Evolutionary conservation across 2,113 vertebrate genomes (phyloP).

Genomic region (Sinocyclocheilus grahami): DNA sequence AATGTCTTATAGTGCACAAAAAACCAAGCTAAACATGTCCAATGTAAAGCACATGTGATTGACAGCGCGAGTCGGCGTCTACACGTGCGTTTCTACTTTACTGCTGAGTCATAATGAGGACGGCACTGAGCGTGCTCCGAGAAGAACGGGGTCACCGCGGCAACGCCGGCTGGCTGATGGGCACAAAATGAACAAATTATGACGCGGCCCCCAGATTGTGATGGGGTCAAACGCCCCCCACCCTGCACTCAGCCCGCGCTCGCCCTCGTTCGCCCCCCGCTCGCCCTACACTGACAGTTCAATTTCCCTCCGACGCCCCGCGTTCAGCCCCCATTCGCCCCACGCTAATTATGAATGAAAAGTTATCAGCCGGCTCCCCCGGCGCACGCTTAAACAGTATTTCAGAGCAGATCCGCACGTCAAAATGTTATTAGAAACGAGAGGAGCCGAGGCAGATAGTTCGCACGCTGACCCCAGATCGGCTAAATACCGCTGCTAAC

Average conservation of each 20-base stretch:
- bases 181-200: constrained; percentile 99
- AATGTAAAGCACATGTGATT: constrained; percentile 80
- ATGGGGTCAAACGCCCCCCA: constrained; percentile 97
- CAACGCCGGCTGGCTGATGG: constrained; percentile 94
- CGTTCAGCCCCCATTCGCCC: constrained; percentile 93
- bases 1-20: not conserved
- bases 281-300: constrained; percentile 96
- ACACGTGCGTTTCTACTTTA: constrained; percentile 90
- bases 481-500: constrained; percentile 84
- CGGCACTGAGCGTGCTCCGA: constrained; percentile 95
- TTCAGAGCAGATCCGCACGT: constrained; percentile 93
- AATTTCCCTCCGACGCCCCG: constrained; percentile 97
- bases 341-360: constrained; percentile 99
- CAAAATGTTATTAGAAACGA: constrained; percentile 97
- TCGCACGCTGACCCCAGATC: constrained; percentile 61
- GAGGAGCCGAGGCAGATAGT: constrained; percentile 77
- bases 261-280: constrained; percentile 85
- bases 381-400: constrained; percentile 79
- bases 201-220: constrained; percentile 97
- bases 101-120: constrained; percentile 99
- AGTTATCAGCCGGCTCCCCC: constrained; percentile 93
- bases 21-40: not conserved
- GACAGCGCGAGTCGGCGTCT: constrained; percentile 91
- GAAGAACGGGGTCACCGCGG: constrained; percentile 92
- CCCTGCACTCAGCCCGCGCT: constrained; percentile 84